Percentiles rank a stretch among this genome's conserved stretches.
Evolutionary conservation across 2,797 vertebrate species (phyloP).

Genomic region (Chaunax sp.): DNA sequence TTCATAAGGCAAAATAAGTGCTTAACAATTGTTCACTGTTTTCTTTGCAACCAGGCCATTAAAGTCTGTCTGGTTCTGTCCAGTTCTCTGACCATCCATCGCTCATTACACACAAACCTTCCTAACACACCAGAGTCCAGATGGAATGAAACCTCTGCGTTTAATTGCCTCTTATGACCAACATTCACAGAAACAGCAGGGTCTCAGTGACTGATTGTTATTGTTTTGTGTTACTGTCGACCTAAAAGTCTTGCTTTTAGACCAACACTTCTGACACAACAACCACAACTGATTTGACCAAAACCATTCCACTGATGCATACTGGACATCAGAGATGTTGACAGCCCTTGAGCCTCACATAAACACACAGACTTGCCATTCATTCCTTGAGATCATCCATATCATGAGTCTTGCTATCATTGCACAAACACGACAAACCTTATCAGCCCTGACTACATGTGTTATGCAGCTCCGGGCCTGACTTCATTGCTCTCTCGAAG

Average conservation of each 20-base stretch:
- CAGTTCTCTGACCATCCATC: conserved; percentile 27
- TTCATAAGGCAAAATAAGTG: conserved; percentile 11
- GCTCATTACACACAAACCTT: conserved; percentile 27
- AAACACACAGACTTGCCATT: no score
- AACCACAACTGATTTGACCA: conserved; percentile 1
- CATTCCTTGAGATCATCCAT: no score
- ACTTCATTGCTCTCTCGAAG: conserved; percentile 58
- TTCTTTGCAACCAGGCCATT: conserved; percentile 18
- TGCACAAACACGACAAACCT: conserved; percentile 41
- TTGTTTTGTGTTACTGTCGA: conserved; percentile 34
- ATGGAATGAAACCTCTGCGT: conserved; percentile 27
- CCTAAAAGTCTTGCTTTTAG: background rate
- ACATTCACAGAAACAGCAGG: conserved; percentile 17
- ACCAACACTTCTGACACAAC: background rate
- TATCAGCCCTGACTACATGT: conserved; percentile 57
- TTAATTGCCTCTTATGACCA: conserved; percentile 29
- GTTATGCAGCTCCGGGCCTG: conserved; percentile 38
- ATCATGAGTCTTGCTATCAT: conserved; percentile 26
- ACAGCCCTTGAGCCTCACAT: background rate
- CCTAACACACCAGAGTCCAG: conserved; percentile 22
- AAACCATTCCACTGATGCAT: background rate
- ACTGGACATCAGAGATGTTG: background rate
- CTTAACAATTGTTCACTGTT: conserved; percentile 27
- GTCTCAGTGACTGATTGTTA: conserved; percentile 13
- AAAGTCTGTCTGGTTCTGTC: conserved; percentile 25